phyloP scores from a whole-genome alignment of 2,888 invertebrate genomes.

The Nipponacmea schrenckii region DNA sequence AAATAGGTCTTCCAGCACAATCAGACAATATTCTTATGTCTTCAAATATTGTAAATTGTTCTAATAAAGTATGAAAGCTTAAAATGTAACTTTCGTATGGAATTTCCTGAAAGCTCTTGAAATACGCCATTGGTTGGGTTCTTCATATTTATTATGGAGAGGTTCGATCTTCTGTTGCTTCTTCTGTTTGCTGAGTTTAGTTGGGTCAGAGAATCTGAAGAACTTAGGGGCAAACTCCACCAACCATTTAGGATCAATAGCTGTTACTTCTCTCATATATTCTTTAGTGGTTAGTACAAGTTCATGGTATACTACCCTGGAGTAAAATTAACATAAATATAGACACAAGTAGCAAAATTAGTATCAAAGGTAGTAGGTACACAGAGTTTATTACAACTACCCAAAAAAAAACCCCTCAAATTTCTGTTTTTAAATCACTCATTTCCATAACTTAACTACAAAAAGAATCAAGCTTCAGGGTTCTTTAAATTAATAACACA shows the following conservation, averaged over 20 bases:
- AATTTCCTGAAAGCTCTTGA: slow-evolving; percentile 73
- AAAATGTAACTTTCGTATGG: slow-evolving; percentile 67
- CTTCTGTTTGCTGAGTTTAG: slow-evolving; percentile 97
- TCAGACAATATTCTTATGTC: no score
- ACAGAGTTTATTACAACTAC: neutral
- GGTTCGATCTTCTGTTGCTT: slow-evolving; percentile 98
- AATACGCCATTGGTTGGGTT: slow-evolving; percentile 99
- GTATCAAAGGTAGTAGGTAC: neutral
- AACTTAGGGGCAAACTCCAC: slow-evolving; percentile 99
- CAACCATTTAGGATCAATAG: slow-evolving; percentile 78
- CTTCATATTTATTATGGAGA: slow-evolving; percentile 97
- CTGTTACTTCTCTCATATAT: slow-evolving; percentile 93
- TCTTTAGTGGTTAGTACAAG: slow-evolving; percentile 98
- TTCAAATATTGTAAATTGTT: no score
- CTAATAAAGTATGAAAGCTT: neutral
- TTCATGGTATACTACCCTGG: slow-evolving; percentile 96
- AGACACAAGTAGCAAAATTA: neutral
- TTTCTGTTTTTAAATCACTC: neutral
- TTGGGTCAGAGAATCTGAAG: slow-evolving; percentile 98
- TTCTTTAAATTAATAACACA: no score
- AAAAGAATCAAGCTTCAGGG: no score
- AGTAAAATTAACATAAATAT: slow-evolving; percentile 39
- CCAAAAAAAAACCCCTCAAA: neutral
- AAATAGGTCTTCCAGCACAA: no score
- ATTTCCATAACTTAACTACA: neutral